These are phyloP conservation scores for Alectoris magna DNA, from an alignment of 2,797 vertebrate genomes.

Conservation along the genomic window DNA sequence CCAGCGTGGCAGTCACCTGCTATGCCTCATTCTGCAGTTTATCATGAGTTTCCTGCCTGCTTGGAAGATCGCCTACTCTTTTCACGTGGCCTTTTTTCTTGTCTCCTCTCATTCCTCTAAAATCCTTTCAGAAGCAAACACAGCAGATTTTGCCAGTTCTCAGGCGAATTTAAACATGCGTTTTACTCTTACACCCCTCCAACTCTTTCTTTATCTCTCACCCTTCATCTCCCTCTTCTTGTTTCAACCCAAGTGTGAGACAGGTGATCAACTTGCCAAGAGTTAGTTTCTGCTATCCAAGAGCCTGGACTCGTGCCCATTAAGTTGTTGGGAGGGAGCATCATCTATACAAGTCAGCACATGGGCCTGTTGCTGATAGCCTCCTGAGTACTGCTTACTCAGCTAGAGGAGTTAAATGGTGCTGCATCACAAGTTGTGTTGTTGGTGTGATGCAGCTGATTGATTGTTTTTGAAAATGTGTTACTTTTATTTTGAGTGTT, in stretches of 20 bases:
- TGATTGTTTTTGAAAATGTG: not conserved
- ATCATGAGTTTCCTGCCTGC: not conserved
- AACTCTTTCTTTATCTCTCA: not conserved
- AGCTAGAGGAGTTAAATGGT: not conserved
- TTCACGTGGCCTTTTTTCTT: not conserved
- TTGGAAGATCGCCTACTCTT: not conserved
- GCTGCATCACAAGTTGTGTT: not conserved
- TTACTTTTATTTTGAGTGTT: slow-evolving; percentile 1
- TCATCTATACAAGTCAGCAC: not conserved
- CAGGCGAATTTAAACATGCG: not conserved
- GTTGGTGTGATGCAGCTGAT: not conserved
- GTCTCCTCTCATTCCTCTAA: not conserved
- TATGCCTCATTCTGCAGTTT: not conserved
- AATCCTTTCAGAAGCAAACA: not conserved
- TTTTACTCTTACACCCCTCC: not conserved
- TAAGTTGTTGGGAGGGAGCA: not conserved
- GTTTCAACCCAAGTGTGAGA: not conserved
- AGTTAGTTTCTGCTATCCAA: not conserved
- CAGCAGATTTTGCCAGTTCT: not conserved
- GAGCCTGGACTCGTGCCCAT: not conserved
- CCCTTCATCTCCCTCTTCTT: not conserved
- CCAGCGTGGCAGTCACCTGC: not conserved
- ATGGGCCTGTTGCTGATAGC: not conserved
- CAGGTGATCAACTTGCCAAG: not conserved
- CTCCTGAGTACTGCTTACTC: not conserved